Conservation (phyloP, 2,888 invertebrate genomes). For the Lepidocyrtinus sp. region DNA sequence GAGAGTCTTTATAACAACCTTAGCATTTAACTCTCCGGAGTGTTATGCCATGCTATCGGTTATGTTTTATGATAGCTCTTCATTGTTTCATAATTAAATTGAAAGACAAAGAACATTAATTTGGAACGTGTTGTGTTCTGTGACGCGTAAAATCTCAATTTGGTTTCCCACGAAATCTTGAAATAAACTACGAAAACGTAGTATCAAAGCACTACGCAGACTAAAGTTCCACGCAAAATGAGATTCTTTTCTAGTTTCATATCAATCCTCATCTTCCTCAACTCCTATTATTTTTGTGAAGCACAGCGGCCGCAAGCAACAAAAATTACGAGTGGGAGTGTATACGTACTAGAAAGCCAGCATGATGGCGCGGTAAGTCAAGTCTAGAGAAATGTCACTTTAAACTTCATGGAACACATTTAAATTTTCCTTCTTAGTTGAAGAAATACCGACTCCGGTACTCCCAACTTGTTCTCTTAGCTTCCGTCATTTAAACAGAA, state of each 20-base stretch:
- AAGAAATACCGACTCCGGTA: too few relatives aligned
- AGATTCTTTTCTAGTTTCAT: constrained; percentile 29
- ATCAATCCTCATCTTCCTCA: neutral
- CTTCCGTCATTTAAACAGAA: too few relatives aligned
- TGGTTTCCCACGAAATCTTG: constrained; percentile 17
- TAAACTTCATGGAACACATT: too few relatives aligned
- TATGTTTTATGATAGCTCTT: neutral
- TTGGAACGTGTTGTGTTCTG: constrained; percentile 21
- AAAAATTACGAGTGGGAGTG: constrained; percentile 45
- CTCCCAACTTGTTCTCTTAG: too few relatives aligned
- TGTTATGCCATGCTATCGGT: neutral
- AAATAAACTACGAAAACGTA: neutral
- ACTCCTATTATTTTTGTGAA: constrained; percentile 12
- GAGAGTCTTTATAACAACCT: neutral
- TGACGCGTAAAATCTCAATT: constrained; percentile 40
- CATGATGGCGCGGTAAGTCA: constrained; percentile 61
- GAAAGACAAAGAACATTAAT: neutral
- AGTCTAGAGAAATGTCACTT: neutral
- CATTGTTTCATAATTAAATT: neutral
- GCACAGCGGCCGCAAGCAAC: constrained; percentile 47
- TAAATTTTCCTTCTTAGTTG: neutral
- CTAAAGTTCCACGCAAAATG: constrained; percentile 34
- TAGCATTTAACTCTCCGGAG: neutral
- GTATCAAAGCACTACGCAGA: constrained; percentile 14
- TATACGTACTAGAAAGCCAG: constrained; percentile 60